These are phyloP conservation scores for Drosophila percnosoma DNA, from an alignment of 2,888 invertebrate genomes.

Conservation along the genomic window DNA sequence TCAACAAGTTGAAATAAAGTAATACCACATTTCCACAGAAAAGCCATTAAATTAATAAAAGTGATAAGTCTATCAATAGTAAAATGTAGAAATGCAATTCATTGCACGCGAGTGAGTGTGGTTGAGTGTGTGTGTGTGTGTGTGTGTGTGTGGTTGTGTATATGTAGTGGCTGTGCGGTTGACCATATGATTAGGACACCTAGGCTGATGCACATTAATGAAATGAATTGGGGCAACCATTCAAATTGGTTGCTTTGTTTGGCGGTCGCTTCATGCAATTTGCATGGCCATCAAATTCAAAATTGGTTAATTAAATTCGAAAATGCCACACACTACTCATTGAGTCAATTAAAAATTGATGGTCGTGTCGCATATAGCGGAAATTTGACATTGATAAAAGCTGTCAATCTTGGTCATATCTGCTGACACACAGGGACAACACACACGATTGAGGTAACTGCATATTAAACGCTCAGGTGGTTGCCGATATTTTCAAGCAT, in stretches of 20 bases:
- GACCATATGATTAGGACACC: slow-evolving; percentile 46
- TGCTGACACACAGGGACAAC: slow-evolving; percentile 7
- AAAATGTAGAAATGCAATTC: background rate
- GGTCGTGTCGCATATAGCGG: slow-evolving; percentile 2
- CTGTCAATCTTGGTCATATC: slow-evolving; percentile 36
- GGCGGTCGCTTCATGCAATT: slow-evolving; percentile 23
- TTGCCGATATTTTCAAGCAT: slow-evolving; percentile 34
- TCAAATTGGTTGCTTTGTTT: slow-evolving; percentile 34
- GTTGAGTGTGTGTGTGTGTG: background rate
- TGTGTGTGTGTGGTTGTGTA: background rate
- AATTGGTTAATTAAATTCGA: slow-evolving; percentile 54
- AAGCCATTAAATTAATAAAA: background rate
- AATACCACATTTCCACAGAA: background rate
- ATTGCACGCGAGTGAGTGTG: background rate
- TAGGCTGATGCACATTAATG: slow-evolving; percentile 36
- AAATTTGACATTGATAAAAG: slow-evolving; percentile 30
- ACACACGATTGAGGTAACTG: slow-evolving; percentile 30
- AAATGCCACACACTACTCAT: slow-evolving; percentile 10
- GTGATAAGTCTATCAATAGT: background rate
- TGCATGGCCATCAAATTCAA: slow-evolving; percentile 28
- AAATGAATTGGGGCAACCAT: slow-evolving; percentile 28
- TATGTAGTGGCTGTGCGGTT: slow-evolving; percentile 25
- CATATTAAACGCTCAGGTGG: slow-evolving; percentile 42
- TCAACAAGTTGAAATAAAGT: background rate
- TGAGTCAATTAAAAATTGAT: slow-evolving; percentile 52